phyloP scores from a whole-genome alignment of 2,113 vertebrate genomes.

The Protomyctophum bolini region DNA sequence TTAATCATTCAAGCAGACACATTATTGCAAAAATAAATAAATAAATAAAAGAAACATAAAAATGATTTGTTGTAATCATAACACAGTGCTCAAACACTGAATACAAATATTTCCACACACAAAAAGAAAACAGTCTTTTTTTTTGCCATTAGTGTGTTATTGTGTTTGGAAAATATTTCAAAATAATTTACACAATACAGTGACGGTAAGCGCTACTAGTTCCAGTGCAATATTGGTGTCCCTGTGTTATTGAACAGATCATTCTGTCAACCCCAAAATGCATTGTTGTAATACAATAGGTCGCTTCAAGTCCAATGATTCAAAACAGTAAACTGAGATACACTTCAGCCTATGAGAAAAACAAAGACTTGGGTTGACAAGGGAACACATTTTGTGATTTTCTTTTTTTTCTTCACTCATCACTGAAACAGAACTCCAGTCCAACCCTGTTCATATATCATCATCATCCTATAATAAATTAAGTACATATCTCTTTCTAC shows the following conservation, averaged over 20 bases:
- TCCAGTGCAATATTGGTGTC: conserved; percentile 39
- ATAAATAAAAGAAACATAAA: conserved; percentile 40
- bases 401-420: conserved; percentile 16
- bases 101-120: not conserved
- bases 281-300: conserved; percentile 20
- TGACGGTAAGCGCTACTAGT: conserved; percentile 37
- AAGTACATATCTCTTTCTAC: conserved; percentile 70
- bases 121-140: too few species aligned
- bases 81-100: conserved; percentile 43
- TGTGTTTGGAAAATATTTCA: conserved; percentile 25
- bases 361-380: conserved; percentile 24
- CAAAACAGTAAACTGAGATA: conserved; percentile 11
- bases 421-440: conserved; percentile 61
- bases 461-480: conserved; percentile 24
- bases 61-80: conserved; percentile 33
- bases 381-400: conserved; percentile 12
- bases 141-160: conserved; percentile 13
- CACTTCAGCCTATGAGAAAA: conserved; percentile 19
- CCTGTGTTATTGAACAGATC: conserved; percentile 25
- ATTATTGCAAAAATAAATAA: conserved; percentile 35
- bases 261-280: conserved; percentile 12
- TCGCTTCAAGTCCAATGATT: conserved; percentile 28
- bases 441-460: conserved; percentile 33
- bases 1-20: conserved; percentile 51
- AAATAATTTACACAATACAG: conserved; percentile 34